These are phyloP conservation scores for Lates calcarifer DNA, from an alignment of 2,113 vertebrate species.

Conservation along the genomic window DNA sequence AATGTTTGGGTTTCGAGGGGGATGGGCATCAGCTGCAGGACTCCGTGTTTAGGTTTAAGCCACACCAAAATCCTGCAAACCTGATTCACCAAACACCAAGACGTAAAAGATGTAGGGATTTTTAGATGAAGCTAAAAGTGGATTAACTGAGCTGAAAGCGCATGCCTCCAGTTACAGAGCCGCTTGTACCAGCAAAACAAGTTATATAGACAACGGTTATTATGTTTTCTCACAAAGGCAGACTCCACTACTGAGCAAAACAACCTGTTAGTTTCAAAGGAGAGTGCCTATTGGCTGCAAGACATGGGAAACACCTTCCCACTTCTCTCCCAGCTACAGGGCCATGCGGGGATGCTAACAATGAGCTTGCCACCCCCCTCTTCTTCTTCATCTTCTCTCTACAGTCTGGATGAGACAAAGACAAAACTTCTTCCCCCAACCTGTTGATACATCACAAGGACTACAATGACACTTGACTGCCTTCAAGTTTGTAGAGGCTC, in stretches of 20 bases:
- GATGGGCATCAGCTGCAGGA: slow-evolving; percentile 29
- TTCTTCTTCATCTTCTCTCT: slow-evolving; percentile 2
- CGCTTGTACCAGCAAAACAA: slow-evolving; percentile 5
- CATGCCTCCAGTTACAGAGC: slow-evolving; percentile 4
- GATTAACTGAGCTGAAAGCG: slow-evolving; percentile 46
- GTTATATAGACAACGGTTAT: slow-evolving; percentile 4
- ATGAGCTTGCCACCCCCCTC: slow-evolving; percentile 3
- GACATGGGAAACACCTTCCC: slow-evolving; percentile 33
- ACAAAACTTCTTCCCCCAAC: slow-evolving; percentile 24
- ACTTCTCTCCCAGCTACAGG: slow-evolving; percentile 23
- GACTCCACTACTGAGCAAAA: slow-evolving; percentile 27
- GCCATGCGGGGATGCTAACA: not conserved
- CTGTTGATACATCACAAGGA: slow-evolving; percentile 28
- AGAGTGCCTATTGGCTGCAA: not conserved
- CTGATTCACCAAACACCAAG: slow-evolving; percentile 9
- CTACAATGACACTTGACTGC: not conserved
- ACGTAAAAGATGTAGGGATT: slow-evolving; percentile 33
- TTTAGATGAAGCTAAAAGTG: slow-evolving; percentile 32
- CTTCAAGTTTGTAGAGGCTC: not conserved
- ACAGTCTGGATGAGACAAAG: slow-evolving; percentile 17
- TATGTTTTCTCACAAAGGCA: slow-evolving; percentile 13
- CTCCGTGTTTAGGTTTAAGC: slow-evolving; percentile 33
- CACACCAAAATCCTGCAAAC: slow-evolving; percentile 42
- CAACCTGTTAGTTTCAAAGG: slow-evolving; percentile 16
- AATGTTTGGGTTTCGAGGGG: slow-evolving; percentile 66